These are phyloP conservation scores for Matsumurasca onukii DNA, from an alignment of 1,140 invertebrate genomes.

Conservation along the genomic window DNA sequence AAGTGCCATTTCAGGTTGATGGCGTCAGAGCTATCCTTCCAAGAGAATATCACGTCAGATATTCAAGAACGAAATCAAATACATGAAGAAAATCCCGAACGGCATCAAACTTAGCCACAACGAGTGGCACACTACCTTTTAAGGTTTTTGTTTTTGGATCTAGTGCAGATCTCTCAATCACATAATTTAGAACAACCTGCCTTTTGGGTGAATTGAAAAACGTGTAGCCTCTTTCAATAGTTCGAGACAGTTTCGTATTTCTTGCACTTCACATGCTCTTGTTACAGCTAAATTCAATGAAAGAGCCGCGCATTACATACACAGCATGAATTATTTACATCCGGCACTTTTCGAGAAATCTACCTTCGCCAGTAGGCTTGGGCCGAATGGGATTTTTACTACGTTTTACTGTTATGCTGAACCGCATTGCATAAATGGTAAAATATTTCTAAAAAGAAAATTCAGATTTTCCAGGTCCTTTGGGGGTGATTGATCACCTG, in stretches of 20 bases:
- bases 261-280: conserved; percentile 30
- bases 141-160: conserved; percentile 20
- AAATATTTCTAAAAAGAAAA: no score
- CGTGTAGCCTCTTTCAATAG: conserved; percentile 26
- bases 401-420: no score
- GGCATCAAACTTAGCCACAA: conserved; percentile 38
- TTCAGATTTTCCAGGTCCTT: no score
- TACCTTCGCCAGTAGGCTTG: no score
- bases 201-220: conserved; percentile 35
- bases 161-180: conserved; percentile 9
- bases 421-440: no score
- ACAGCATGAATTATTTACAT: no score
- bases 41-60: conserved; percentile 20
- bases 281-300: no score
- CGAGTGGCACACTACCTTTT: conserved; percentile 35
- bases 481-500: no score
- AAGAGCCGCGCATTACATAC: conserved; percentile 41
- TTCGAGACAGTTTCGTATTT: conserved; percentile 34
- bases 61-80: conserved; percentile 17
- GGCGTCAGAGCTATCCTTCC: no score
- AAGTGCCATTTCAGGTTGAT: no score
- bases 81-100: conserved; percentile 33
- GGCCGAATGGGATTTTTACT: no score
- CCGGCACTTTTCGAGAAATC: no score
- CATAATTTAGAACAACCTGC: conserved; percentile 19